Evolutionary conservation across 2,113 vertebrate genomes (phyloP), one percentile per base, ranked within the genome.

Genomic region (Epinephelus cyanopodus): DNA sequence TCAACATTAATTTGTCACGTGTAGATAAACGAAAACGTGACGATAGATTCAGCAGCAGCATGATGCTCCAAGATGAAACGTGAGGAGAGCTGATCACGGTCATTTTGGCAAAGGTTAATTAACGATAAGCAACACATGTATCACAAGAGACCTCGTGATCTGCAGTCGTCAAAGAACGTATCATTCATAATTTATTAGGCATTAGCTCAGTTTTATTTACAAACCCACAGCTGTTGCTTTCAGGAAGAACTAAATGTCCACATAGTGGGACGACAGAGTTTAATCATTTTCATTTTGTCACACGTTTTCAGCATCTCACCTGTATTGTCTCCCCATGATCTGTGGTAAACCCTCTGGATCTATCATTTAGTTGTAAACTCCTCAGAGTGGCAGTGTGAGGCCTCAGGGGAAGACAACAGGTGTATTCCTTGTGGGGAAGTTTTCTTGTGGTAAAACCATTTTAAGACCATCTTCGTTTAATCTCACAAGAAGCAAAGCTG

Each of bases 381-480:
- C 91, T 93, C 91, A 93, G 86, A 92, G 69, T 90, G 89, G 92
- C 89, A 87, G 89, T 89, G 87, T 93, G 88, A 88, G 90, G 92
- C 90, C 85, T 93, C 95, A 83, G 86, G 87, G 84, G 90, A 91
- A 90, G 86, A 90, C 85, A 94, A 92, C 87, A 90, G 90, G 85
- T 90, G 75, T 94, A 94, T 90, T 94, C 95, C 93, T 93, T 91
- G 93, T 87, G 66, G 66, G 75, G 82, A 61, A 68, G 71, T 71
- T 87, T 87, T 94, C 95, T 95, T 92, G 93, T 88, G 77, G 92
- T 88, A 89, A 92, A 94, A 92, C 93, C 94, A 90, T 93, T 94
- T 94, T 92, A 91, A 94, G 93, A 93, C 88, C 94, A 91, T 94
- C 95, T 93, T 95, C 94, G 60, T 93, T 94, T 83, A 91, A 94